Evolutionary conservation across 2,888 invertebrate genomes (phyloP), one percentile per base, ranked within the genome.

Genomic region (Nineta flava): DNA sequence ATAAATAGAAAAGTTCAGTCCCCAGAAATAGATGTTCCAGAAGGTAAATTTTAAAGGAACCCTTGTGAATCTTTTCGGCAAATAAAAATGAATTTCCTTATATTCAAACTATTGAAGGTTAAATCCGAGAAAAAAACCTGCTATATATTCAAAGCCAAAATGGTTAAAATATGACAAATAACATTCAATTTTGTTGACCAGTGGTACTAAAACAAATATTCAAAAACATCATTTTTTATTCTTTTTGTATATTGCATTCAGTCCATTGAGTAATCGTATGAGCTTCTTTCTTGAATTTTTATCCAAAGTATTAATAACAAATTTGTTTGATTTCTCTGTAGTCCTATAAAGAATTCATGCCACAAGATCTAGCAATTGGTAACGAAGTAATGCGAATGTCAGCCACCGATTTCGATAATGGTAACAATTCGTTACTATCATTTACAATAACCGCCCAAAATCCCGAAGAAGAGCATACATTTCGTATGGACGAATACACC

Each of bases 361-460:
- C 88, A 49, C 84, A 85, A 72, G 90, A 91, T 67, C 73, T 82
- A 57, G 71, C 74, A 52, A 74, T 77, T 52, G 79, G 75, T 13
- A 71, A 76, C 50, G 83, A 85, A 62, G 87, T 92, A 53, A 87
- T 90, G 84, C 75, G 87, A 63, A 86, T 93, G 63, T 90, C 92
- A 52, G 92, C 93, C 13, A 91, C 90, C 31, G 93, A 92, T 65
- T 83, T 88, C 56, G 94, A 95, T 62, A 87, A 91, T 61, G 90
- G 92, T 12, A 81, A 84, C 62, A 96, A 96, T 70, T 90, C 92
- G 51, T 79, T 82, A 57, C 79, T 94, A 10, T 75, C 77, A 54
- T 94, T 92, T 64, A 74, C 70, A 54, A 65, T 77, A 55, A 69
- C 70, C 55, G 65, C 70, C 19, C 69, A 69, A 50, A 69, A 70